Evolutionary conservation across 2,888 invertebrate genomes (phyloP), one percentile per base, ranked within the genome.

Genomic region (Trichogramma evanescens): DNA sequence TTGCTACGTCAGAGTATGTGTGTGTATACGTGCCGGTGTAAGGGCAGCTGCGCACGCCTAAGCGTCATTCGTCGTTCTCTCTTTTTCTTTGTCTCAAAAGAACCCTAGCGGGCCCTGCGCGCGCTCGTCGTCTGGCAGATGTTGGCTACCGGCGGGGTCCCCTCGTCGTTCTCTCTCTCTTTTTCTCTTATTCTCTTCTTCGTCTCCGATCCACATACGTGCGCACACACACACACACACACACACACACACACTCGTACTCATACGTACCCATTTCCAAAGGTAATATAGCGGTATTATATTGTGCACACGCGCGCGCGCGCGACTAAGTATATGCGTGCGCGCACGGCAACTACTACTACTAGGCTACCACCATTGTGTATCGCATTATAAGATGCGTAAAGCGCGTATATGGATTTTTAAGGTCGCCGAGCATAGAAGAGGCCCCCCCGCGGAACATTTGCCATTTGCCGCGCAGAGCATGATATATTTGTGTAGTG

Each of bases 11-110:
- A 74, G 71, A 67, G 61, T 10, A 49, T 38, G 56, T 42, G 44
- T 40, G 62, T 26, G 13, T 26, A 26, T 26, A 26, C 26, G 26
- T 26, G 26, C 26, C 26, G 26, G 26, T 26, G 26, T 26, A 26
- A 26, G 68, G 68, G 74, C 77, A 76, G 77, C 77, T 76, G 76
- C 75, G 71, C 70, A 75, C 74, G 74, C 75, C 26, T 26, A 26
- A 26, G 42, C 56, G 56, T 53, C 58, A 57, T 50, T 49, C 51
- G 13, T 26, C 26, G 26, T 26, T 26, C 75, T 74, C 73, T 73
- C 74, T 69, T 72, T 76, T 76, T 77, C 77, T 77, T 78, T 77
- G 77, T 77, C 77, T 78, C 77, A 76, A 70, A 63, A 74, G 71
- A 71, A 73, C 75, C 74, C 74, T 73, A 67, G 69, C 70, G 70